phyloP scores from a whole-genome alignment of 2,888 invertebrate genomes.

The Callyntrura guangdongensis region DNA sequence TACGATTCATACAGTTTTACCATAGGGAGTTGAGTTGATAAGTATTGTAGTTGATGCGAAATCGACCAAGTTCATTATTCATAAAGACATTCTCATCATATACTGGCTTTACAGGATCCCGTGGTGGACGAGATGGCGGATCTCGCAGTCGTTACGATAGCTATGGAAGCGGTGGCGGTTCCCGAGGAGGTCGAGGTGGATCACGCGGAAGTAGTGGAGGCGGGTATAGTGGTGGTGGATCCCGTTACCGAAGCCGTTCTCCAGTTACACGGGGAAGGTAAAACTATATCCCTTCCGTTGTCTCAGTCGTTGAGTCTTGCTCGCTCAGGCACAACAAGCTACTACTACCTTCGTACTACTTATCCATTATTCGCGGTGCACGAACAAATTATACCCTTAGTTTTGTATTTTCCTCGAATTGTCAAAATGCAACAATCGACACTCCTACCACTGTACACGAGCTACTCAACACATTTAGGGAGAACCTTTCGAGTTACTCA shows the following conservation, averaged over 20 bases:
- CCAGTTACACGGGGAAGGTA: conserved; percentile 87
- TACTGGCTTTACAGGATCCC: conserved; percentile 82
- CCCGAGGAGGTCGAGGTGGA: conserved; percentile 85
- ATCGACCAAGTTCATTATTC: conserved; percentile 68
- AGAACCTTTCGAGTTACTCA: conserved; percentile 78
- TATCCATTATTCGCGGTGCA: conserved; percentile 75
- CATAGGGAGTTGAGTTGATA: conserved; percentile 73
- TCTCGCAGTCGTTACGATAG: conserved; percentile 87
- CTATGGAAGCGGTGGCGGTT: conserved; percentile 86
- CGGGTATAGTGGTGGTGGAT: conserved; percentile 86
- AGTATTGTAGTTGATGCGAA: conserved; percentile 59
- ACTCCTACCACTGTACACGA: conserved; percentile 53
- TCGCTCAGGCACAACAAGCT: conserved; percentile 77
- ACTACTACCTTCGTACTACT: conserved; percentile 75
- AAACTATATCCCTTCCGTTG: conserved; percentile 79
- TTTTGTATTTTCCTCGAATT: conserved; percentile 70
- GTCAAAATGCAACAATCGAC: conserved; percentile 46
- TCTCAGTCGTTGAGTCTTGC: conserved; percentile 76
- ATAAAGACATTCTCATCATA: conserved; percentile 74
- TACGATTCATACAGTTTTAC: conserved; percentile 63
- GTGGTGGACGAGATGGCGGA: conserved; percentile 87
- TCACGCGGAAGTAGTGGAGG: conserved; percentile 85
- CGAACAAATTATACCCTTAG: conserved; percentile 70
- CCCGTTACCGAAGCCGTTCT: conserved; percentile 87
- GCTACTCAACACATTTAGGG: conserved; percentile 34